These are phyloP conservation scores for Heteronetta atricapilla DNA, from an alignment of 2,113 vertebrate species.

Conservation along the genomic window DNA sequence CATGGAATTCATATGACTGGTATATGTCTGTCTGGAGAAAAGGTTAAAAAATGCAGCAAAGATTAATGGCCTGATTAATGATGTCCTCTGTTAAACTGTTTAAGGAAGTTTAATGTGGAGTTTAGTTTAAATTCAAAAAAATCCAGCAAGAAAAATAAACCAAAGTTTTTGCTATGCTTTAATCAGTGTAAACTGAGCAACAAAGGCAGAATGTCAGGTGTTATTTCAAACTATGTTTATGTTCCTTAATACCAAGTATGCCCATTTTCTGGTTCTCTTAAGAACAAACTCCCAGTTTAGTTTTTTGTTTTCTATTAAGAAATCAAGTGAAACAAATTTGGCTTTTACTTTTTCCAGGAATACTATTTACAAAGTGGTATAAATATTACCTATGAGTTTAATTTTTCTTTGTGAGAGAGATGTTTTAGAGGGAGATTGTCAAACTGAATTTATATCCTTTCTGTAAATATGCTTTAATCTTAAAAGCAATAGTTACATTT, in stretches of 20 bases:
- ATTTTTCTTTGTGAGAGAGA: not conserved
- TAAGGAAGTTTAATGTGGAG: not conserved
- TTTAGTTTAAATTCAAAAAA: not conserved
- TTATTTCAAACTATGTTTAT: not conserved
- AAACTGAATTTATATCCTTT: not conserved
- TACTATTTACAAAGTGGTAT: not conserved
- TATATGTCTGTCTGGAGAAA: not conserved
- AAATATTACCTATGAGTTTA: not conserved
- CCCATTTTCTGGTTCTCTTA: not conserved
- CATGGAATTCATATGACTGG: not conserved
- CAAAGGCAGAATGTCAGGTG: not conserved
- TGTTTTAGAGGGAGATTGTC: not conserved
- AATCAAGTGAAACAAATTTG: not conserved
- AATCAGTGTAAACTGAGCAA: constrained; percentile 32
- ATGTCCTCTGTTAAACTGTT: not conserved
- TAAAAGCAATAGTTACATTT: not conserved
- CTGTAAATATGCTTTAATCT: not conserved
- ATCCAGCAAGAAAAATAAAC: not conserved
- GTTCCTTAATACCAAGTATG: not conserved
- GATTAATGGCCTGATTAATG: not conserved
- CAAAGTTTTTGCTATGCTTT: not conserved
- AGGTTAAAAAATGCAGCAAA: not conserved
- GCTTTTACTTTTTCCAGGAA: not conserved
- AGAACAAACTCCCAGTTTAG: not conserved
- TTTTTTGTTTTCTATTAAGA: not conserved